A percentile compares a stretch with the other conserved stretches of the same genome.
Evolutionary conservation across 2,113 vertebrate species (phyloP).

Genomic region (Hippolais icterina): DNA sequence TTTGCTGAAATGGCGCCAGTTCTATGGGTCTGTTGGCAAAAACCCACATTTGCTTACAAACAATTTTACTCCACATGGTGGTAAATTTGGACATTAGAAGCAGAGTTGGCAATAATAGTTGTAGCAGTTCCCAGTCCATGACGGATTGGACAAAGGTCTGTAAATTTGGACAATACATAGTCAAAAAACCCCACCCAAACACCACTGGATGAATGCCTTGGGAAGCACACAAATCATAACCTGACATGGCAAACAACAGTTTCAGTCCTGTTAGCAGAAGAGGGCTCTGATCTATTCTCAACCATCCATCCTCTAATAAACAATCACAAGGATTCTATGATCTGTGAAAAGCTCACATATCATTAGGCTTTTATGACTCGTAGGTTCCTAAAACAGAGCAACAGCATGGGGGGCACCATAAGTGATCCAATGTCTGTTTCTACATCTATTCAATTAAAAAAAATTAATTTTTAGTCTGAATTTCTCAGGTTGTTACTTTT

Average conservation of each 20-base stretch:
- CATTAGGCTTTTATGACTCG: neutral
- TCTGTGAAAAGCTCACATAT: neutral
- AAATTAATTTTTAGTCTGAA: neutral
- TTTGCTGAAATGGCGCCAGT: accelerated
- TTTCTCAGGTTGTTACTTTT: neutral
- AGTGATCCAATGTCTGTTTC: neutral
- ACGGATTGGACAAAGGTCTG: neutral
- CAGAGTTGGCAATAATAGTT: neutral
- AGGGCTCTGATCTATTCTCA: neutral
- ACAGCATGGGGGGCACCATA: neutral
- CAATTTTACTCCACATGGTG: neutral
- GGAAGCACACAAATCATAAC: neutral
- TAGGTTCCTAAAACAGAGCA: neutral
- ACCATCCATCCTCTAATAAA: neutral
- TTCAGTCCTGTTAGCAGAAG: neutral
- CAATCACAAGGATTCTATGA: neutral
- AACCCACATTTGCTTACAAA: neutral
- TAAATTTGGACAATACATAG: neutral
- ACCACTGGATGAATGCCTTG: neutral
- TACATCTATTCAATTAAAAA: neutral
- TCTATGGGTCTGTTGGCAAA: neutral
- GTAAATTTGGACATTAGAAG: neutral
- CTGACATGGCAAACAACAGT: neutral
- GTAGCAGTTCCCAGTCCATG: neutral
- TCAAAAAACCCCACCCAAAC: neutral